Evolutionary conservation across 2,888 invertebrate species (phyloP).

Genomic region (Eupithecia insigniata): DNA sequence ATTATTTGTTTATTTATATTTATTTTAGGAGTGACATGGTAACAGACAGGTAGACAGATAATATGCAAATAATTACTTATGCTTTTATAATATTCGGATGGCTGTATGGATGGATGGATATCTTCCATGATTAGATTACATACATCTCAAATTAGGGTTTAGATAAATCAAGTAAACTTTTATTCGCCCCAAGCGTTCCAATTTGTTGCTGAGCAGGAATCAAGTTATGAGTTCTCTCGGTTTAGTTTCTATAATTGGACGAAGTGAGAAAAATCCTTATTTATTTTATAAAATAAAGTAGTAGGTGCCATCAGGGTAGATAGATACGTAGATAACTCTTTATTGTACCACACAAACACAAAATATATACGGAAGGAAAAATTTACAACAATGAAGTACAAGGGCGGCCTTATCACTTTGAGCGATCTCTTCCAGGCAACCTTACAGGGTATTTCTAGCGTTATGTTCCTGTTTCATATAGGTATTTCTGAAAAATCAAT

Average conservation of each 20-base stretch:
- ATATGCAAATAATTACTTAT: neutral
- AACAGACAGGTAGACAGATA: neutral
- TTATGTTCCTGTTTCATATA: too few relatives aligned
- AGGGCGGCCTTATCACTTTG: too few relatives aligned
- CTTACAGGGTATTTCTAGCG: too few relatives aligned
- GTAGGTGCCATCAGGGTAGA: too few relatives aligned
- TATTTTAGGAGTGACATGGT: neutral
- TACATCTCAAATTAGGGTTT: neutral
- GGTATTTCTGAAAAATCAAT: too few relatives aligned
- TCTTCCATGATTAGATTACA: neutral
- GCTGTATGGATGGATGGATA: neutral
- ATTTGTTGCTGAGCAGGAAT: conserved; percentile 27
- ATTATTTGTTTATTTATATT: too few relatives aligned
- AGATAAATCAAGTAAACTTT: conserved; percentile 27
- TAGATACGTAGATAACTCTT: too few relatives aligned
- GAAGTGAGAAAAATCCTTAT: neutral
- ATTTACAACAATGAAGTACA: too few relatives aligned
- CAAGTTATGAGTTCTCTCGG: conserved; percentile 14
- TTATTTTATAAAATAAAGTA: neutral
- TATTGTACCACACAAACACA: too few relatives aligned
- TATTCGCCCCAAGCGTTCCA: conserved; percentile 30
- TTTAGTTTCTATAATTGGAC: conserved; percentile 6
- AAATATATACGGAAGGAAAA: too few relatives aligned
- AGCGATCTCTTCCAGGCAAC: too few relatives aligned
- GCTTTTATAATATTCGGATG: neutral